These are phyloP conservation scores for Diadromus collaris DNA, from an alignment of 2,888 invertebrate species.

Conservation along the genomic window DNA sequence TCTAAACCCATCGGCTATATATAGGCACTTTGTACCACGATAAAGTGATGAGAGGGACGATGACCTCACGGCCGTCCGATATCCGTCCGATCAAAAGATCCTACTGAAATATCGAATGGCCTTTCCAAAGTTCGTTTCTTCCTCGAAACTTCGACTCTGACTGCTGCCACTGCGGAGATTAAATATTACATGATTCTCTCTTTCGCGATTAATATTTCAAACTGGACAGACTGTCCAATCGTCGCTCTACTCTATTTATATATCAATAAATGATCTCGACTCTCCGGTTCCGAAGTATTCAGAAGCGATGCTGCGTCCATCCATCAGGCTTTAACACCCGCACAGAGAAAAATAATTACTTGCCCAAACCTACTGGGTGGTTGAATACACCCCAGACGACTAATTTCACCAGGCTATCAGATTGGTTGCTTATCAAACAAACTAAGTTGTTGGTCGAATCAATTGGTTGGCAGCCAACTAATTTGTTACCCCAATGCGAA, in stretches of 20 bases:
- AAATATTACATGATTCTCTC: constrained; percentile 55
- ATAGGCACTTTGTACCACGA: constrained; percentile 11
- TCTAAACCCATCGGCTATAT: constrained; percentile 33
- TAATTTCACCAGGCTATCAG: background rate
- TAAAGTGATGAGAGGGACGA: constrained; percentile 47
- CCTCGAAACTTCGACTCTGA: constrained; percentile 39
- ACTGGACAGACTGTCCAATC: constrained; percentile 49
- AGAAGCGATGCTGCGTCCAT: background rate
- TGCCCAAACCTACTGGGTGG: background rate
- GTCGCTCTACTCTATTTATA: constrained; percentile 26
- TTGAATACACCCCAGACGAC: background rate
- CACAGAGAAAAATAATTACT: background rate
- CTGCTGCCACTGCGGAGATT: constrained; percentile 44
- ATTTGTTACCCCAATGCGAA: background rate
- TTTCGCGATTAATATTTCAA: constrained; percentile 52
- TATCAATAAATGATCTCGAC: constrained; percentile 42
- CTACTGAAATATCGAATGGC: constrained; percentile 56
- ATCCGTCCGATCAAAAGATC: constrained; percentile 56
- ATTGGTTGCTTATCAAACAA: background rate
- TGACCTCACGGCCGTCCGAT: constrained; percentile 42
- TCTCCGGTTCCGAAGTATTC: background rate
- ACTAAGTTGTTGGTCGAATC: no score
- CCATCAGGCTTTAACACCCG: background rate
- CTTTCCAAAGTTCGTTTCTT: constrained; percentile 47
- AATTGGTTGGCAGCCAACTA: no score